These are phyloP conservation scores for Graptemys geographica DNA, from an alignment of 2,797 vertebrate species.

Conservation along the genomic window DNA sequence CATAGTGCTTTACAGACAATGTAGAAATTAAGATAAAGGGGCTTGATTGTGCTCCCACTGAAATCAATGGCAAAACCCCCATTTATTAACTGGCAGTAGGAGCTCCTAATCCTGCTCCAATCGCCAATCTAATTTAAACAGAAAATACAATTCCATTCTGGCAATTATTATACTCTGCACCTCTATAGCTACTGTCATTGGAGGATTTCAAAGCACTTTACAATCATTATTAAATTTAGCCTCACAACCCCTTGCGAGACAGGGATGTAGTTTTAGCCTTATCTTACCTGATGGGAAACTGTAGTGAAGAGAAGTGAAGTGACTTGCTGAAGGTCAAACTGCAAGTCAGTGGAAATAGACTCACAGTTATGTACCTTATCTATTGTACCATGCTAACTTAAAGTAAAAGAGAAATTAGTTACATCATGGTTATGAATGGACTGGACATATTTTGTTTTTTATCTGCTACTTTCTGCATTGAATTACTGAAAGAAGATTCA, in stretches of 20 bases:
- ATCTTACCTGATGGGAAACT: background rate
- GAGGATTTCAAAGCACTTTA: background rate
- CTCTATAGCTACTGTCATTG: background rate
- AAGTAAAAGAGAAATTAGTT: background rate
- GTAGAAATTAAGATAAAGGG: background rate
- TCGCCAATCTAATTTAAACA: background rate
- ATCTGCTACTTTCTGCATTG: background rate
- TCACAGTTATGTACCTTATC: background rate
- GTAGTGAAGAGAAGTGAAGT: background rate
- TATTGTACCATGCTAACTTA: background rate
- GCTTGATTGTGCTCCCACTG: background rate
- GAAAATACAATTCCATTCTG: background rate
- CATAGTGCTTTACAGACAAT: background rate
- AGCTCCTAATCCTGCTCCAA: background rate
- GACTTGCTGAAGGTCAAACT: background rate
- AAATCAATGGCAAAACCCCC: background rate
- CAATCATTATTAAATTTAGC: background rate
- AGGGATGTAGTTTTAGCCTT: background rate
- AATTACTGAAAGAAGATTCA: background rate
- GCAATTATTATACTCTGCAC: background rate
- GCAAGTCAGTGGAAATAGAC: background rate
- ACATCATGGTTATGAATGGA: background rate
- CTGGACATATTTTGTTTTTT: background rate
- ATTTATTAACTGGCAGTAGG: background rate
- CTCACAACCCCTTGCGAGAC: background rate